These are phyloP conservation scores for Pseudomugil gertrudae DNA, from an alignment of 2,797 vertebrate species.

Conservation along the genomic window DNA sequence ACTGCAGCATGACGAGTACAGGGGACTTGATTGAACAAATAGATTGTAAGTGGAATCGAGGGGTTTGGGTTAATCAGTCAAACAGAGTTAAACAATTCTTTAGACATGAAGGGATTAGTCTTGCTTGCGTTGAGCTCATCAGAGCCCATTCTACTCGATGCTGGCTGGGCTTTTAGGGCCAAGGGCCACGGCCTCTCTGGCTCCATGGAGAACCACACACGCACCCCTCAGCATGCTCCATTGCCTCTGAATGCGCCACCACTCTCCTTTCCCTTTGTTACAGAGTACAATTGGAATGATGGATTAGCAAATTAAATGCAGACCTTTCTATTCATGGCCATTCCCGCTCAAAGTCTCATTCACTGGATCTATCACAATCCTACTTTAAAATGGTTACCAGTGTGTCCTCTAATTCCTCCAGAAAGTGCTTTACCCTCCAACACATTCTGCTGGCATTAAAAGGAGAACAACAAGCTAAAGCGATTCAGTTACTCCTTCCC, in stretches of 20 bases:
- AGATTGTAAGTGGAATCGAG: slow-evolving; percentile 73
- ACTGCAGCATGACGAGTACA: slow-evolving; percentile 53
- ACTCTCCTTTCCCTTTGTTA: slow-evolving; percentile 74
- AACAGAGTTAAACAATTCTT: slow-evolving; percentile 79
- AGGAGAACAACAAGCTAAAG: slow-evolving; percentile 1
- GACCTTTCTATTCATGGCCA: slow-evolving; percentile 72
- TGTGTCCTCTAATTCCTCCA: slow-evolving; percentile 38
- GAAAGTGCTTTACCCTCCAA: slow-evolving; percentile 28
- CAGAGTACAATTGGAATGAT: slow-evolving; percentile 74
- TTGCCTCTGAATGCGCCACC: slow-evolving; percentile 74
- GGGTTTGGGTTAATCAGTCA: slow-evolving; percentile 80
- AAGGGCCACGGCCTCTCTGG: slow-evolving; percentile 72
- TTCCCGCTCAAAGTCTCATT: slow-evolving; percentile 64
- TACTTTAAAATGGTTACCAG: slow-evolving; percentile 48
- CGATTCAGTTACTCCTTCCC: slow-evolving; percentile 20
- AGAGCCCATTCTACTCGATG: slow-evolving; percentile 69
- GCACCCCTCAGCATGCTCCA: slow-evolving; percentile 73
- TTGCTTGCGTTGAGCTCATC: slow-evolving; percentile 74
- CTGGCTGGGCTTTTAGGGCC: slow-evolving; percentile 68
- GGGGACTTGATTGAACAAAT: slow-evolving; percentile 75
- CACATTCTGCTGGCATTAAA: slow-evolving; percentile 9
- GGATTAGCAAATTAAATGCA: slow-evolving; percentile 82
- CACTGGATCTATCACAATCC: slow-evolving; percentile 55
- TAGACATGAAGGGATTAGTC: slow-evolving; percentile 81
- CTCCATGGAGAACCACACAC: slow-evolving; percentile 71